Evolutionary conservation across 2,113 vertebrate species (phyloP), one percentile per base, ranked within the genome.

Genomic region (Haliaeetus leucogaster): DNA sequence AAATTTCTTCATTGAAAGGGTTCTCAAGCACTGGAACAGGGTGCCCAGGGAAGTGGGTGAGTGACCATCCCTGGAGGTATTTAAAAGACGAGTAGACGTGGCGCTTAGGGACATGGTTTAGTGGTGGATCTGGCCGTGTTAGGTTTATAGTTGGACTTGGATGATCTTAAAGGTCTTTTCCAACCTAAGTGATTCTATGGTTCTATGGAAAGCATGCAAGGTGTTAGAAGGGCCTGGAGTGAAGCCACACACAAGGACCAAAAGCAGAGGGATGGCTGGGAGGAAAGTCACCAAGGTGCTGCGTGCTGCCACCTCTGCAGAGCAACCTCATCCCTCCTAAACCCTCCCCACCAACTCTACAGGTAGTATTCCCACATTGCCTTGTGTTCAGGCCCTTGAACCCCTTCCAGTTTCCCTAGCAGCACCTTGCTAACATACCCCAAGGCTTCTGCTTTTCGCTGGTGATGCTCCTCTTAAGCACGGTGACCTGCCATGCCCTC

Each of bases 41-140:
- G 62, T 86, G 55, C 66, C 38, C 78, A 27, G n/a, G 61, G 59
- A 17, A 27, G 22, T 2, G 42, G 26, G 7, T 26, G 19, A 17
- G 14, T 38, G n/a, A 4, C 62, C 29, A 8, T 5, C 42, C 32
- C 58, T 16, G 42, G 29, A 7, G 34, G 53, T 4, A 5, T 81
- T 53, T 38, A 3, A 29, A 42, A 43, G 22, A 17, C 0, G 0
- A 3, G 43, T 12, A 16, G 15, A 21, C 1, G 17, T 32, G 45
- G 62, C 8, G 12, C 48, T 9, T 7, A 26, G 73, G 40, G 67
- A 71, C 29, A 2, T 1, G 45, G 53, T 7, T 5, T 14, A 29
- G 50, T 3, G 43, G 16, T 43, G 43, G 66, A 4, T 43, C 73
- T 1, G 45, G 55, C 67, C 70, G 38, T 3, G 61, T 9, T n/a